Percentiles rank a stretch among this genome's conserved stretches.
Evolutionary conservation across 2,113 vertebrate species (phyloP).

Genomic region (Saguinus imperator): DNA sequence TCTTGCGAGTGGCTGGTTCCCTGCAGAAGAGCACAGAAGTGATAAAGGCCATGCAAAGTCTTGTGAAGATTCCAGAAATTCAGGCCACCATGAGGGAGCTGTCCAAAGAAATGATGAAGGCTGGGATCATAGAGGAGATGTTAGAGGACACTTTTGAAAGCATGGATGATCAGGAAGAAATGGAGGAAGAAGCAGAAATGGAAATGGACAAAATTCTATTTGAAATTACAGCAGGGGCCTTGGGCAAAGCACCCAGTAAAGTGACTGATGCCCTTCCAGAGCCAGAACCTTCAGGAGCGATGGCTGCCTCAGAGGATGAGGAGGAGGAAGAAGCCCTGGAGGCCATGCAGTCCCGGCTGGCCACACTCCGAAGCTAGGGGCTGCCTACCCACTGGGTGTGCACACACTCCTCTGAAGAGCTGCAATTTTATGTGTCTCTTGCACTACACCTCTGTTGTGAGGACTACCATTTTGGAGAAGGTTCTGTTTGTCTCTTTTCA

Average conservation of each 20-base stretch:
- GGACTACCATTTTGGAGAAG: conserved; percentile 63
- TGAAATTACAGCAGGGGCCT: conserved; percentile 97
- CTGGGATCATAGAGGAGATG: conserved; percentile 99
- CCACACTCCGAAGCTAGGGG: conserved; percentile 93
- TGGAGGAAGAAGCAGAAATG: conserved; percentile 96
- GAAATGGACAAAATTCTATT: conserved; percentile 98
- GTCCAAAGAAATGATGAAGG: conserved; percentile 80
- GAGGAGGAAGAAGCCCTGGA: conserved; percentile 97
- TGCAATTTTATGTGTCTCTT: conserved; percentile 62
- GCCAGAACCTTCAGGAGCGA: conserved; percentile 84
- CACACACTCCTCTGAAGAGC: conserved; percentile 20
- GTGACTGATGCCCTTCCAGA: conserved; percentile 95
- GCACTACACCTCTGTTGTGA: conserved; percentile 78
- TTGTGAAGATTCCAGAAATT: too few species aligned
- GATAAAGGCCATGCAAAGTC: too few species aligned
- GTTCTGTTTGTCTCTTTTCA: conserved; percentile 55
- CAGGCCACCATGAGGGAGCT: too few species aligned
- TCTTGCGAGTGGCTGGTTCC: too few species aligned
- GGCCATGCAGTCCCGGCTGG: conserved; percentile 96
- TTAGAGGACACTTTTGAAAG: conserved; percentile 97
- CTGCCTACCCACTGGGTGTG: neutral
- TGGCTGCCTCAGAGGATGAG: conserved; percentile 88
- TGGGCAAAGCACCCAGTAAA: conserved; percentile 98
- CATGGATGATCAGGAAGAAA: conserved; percentile 97
- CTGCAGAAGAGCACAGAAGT: too few species aligned